Evolutionary conservation across 2,888 invertebrate genomes (phyloP).

Genomic region (Calameuta pallipes): DNA sequence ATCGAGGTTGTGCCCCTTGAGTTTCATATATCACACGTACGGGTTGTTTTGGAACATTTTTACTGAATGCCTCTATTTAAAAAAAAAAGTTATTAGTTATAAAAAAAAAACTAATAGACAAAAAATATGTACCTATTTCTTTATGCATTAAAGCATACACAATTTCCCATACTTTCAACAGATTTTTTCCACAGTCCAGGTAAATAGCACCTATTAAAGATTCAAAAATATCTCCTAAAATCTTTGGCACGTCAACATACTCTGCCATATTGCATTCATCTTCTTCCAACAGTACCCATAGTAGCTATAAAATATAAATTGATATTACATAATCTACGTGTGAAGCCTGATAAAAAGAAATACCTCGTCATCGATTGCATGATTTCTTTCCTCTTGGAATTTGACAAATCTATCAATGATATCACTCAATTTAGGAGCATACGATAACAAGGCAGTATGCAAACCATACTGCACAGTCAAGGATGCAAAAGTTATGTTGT

Average conservation of each 20-base stretch:
- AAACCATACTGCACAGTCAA: constrained; percentile 87
- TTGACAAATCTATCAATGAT: constrained; percentile 73
- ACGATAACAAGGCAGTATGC: constrained; percentile 77
- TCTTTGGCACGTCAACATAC: constrained; percentile 92
- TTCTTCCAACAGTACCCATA: constrained; percentile 75
- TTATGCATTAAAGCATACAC: constrained; percentile 85
- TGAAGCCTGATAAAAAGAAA: too few species aligned
- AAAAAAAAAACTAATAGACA: background rate
- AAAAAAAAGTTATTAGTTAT: constrained; percentile 5
- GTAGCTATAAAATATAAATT: constrained; percentile 16
- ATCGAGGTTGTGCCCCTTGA: constrained; percentile 80
- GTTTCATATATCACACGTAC: constrained; percentile 88
- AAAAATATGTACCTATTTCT: constrained; percentile 74
- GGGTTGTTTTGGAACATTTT: constrained; percentile 88
- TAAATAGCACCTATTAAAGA: constrained; percentile 87
- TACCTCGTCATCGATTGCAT: constrained; percentile 76
- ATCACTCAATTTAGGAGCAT: constrained; percentile 69
- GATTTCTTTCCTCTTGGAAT: constrained; percentile 72
- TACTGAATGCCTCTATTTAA: constrained; percentile 77
- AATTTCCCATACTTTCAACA: constrained; percentile 83
- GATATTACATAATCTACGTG: background rate
- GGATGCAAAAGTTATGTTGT: constrained; percentile 95
- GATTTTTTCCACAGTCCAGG: constrained; percentile 81
- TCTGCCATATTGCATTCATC: constrained; percentile 75
- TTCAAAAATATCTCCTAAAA: constrained; percentile 94